phyloP scores from a whole-genome alignment of 2,113 vertebrate genomes.

The Tragelaphus scriptus region DNA sequence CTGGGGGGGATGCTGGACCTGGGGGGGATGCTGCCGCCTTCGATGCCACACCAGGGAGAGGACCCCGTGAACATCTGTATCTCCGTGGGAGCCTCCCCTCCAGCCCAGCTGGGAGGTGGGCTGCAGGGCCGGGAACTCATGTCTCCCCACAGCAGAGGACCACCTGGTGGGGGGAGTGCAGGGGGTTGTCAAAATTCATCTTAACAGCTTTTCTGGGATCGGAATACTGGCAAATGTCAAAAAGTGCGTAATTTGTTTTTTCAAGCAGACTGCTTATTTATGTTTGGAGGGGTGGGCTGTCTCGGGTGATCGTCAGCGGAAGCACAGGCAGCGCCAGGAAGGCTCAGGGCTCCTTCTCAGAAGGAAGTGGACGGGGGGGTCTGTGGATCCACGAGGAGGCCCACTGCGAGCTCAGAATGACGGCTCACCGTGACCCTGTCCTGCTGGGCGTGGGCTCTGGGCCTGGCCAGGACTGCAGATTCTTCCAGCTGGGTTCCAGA shows the following conservation, averaged over 20 bases:
- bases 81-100: neutral
- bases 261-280: neutral
- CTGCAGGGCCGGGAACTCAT: neutral
- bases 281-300: neutral
- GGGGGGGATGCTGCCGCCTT: neutral
- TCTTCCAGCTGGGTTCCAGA: neutral
- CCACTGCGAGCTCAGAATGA: accelerated
- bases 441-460: neutral
- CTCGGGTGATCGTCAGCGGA: neutral
- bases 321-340: neutral
- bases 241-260: neutral
- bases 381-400: neutral
- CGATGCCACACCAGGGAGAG: neutral
- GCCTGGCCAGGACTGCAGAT: neutral
- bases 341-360: neutral
- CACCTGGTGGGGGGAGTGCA: neutral
- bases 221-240: slow-evolving; percentile 1
- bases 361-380: neutral
- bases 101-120: neutral
- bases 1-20: neutral
- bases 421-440: accelerated
- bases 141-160: neutral
- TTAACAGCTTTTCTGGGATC: neutral
- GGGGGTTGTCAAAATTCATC: neutral
- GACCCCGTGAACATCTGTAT: too few species aligned